Base-by-base conservation (phyloP, 2,113 vertebrate genomes). In the Festucalex cinctus region DNA sequence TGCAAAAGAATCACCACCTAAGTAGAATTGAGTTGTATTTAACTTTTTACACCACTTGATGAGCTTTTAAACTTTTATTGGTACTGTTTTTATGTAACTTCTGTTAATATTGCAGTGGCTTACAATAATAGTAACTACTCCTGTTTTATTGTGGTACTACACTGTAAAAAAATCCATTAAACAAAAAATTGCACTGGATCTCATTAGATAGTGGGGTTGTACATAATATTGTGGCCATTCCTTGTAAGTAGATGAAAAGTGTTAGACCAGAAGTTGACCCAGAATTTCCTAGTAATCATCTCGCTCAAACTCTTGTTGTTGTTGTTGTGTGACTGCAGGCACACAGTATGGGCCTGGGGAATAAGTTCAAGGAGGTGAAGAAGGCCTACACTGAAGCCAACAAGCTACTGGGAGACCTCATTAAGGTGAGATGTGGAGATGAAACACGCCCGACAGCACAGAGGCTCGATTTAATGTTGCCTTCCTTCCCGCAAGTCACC, bases 341-440 rank as follows among this genome's bases (percentile, higher is more conserved):
- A 39, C 94, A 98, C 86, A 96, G 95, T 85, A 98, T 98, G 96
- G 97, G 97, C 35, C 93, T 98, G 9, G 96, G 96, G 20, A 92
- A 96, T 88, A 98, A 97, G 90, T 98, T 98, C 90, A 98, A 98
- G 83, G 93, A 95, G 80, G 95, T 98, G 81, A 98, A 98, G 89
- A 98, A 94, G 69, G 94, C 96, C 69, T 98, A 97, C 5, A 36
- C 90, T 0, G 95, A 97, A 80, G 96, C 95, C 84, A 98, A 98
- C 92, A 95, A 93, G 83, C 90, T 98, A 49, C 93, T 98, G 0
- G 96, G 96, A 13, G 96, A 98, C 85, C 94, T 98, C 78, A 98
- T 98, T 83, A 98, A 98, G 95, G 96, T 98, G 83, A 89, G 90
- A 67, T 64, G 4, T 43, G 14, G 53, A 57, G 46, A 71, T 16